Percentiles rank a stretch among this genome's conserved stretches.
Evolutionary conservation across 2,797 vertebrate genomes (phyloP).

Genomic region (Simalia tracyae): DNA sequence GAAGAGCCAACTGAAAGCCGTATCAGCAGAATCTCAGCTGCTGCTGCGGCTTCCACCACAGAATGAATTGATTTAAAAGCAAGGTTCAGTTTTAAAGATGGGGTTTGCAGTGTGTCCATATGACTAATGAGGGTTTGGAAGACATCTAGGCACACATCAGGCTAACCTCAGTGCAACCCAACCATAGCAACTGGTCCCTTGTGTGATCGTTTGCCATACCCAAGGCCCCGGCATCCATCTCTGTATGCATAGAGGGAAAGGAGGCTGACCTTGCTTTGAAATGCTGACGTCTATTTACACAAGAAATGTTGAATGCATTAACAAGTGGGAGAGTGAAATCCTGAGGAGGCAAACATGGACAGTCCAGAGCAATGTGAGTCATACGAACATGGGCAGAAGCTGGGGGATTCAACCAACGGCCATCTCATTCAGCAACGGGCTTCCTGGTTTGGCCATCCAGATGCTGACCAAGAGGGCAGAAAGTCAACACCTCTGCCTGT

Average conservation of each 20-base stretch:
- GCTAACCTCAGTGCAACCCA: slow-evolving; percentile 59
- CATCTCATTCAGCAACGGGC: background rate
- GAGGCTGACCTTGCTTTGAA: slow-evolving; percentile 61
- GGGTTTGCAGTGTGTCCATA: slow-evolving; percentile 49
- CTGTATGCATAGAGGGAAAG: slow-evolving; percentile 11
- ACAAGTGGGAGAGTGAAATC: slow-evolving; percentile 59
- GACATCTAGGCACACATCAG: slow-evolving; percentile 16
- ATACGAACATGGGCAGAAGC: background rate
- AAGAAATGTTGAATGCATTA: slow-evolving; percentile 53
- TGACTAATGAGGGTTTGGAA: slow-evolving; percentile 58
- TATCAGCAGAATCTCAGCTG: slow-evolving; percentile 45
- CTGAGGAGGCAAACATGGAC: slow-evolving; percentile 54
- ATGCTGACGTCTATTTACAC: slow-evolving; percentile 55
- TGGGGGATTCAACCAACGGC: background rate
- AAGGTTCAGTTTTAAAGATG: slow-evolving; percentile 40
- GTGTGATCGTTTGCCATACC: slow-evolving; percentile 61
- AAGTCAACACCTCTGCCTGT: background rate
- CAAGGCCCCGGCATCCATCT: slow-evolving; percentile 50
- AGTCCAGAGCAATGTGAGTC: slow-evolving; percentile 46
- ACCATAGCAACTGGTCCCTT: slow-evolving; percentile 49
- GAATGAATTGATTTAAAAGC: slow-evolving; percentile 43
- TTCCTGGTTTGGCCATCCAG: background rate
- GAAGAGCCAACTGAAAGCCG: slow-evolving; percentile 30
- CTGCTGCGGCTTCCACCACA: slow-evolving; percentile 37
- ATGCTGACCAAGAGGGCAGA: background rate